Evolutionary conservation across 2,113 vertebrate species (phyloP).

Genomic region (Tetrao urogallus): DNA sequence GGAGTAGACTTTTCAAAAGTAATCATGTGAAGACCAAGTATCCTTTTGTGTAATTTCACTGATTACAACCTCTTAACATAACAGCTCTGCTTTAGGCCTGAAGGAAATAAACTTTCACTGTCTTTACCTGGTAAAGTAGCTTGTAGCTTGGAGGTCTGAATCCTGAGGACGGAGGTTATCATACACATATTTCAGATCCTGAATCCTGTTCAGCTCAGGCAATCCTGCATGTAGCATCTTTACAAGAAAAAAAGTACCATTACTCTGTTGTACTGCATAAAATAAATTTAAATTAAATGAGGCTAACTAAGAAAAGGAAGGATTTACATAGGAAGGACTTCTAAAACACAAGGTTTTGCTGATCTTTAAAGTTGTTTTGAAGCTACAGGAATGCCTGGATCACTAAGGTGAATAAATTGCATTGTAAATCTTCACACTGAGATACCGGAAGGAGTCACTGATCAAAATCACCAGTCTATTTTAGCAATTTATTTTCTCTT

Average conservation of each 20-base stretch:
- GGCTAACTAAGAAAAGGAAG: not conserved
- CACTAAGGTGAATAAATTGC: not conserved
- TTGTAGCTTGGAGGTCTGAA: constrained; percentile 88
- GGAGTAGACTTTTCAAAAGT: not conserved
- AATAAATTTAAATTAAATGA: not conserved
- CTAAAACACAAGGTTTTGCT: not conserved
- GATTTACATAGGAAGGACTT: not conserved
- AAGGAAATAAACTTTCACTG: not conserved
- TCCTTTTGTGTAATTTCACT: not conserved
- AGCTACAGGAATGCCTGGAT: not conserved
- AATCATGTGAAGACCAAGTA: not conserved
- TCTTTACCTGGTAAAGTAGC: constrained; percentile 88
- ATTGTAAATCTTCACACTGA: not conserved
- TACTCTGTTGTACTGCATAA: not conserved
- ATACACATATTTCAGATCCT: constrained; percentile 87
- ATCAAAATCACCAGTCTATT: not conserved
- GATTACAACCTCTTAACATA: not conserved
- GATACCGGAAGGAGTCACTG: not conserved
- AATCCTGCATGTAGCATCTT: constrained; percentile 89
- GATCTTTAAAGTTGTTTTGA: not conserved
- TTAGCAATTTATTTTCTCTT: not conserved
- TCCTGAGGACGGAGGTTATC: constrained; percentile 86
- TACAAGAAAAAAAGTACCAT: not conserved
- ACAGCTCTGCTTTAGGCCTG: not conserved
- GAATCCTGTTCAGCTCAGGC: constrained; percentile 82